Evolutionary conservation across 2,797 vertebrate species (phyloP).

Genomic region (Erithacus rubecula): DNA sequence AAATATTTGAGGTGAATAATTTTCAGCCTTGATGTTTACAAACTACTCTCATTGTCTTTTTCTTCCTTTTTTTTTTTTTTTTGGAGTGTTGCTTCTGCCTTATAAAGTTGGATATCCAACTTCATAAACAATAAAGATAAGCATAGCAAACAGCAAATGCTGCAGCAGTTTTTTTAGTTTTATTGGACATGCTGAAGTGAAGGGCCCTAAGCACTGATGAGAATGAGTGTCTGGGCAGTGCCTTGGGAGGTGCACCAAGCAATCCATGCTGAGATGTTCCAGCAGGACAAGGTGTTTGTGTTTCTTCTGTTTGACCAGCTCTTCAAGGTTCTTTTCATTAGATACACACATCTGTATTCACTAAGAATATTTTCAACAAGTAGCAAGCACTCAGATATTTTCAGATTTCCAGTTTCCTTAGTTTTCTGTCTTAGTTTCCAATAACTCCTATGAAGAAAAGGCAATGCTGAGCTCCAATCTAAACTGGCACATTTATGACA

Average conservation of each 20-base stretch:
- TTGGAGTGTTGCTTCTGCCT: not conserved
- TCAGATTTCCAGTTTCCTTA: not conserved
- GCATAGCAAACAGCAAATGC: not conserved
- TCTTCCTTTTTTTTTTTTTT: not conserved
- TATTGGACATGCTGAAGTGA: not conserved
- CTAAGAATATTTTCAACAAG: not conserved
- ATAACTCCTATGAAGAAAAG: not conserved
- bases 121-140: not conserved
- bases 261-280: not conserved
- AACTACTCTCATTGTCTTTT: not conserved
- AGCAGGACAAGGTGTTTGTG: not conserved
- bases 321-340: not conserved
- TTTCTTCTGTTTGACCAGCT: not conserved
- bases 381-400: not conserved
- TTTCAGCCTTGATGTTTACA: constrained; percentile 26
- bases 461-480: not conserved
- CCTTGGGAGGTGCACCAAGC: not conserved
- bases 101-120: not conserved
- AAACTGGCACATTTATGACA: not conserved
- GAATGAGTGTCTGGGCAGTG: not conserved
- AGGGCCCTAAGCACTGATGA: not conserved
- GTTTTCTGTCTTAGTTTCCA: not conserved
- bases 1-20: constrained; percentile 14
- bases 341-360: not conserved
- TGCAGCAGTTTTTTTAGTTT: not conserved